Evolutionary conservation across 2,113 vertebrate species (phyloP), one percentile per base, ranked within the genome.

Genomic region (Macroglossus sobrinus): DNA sequence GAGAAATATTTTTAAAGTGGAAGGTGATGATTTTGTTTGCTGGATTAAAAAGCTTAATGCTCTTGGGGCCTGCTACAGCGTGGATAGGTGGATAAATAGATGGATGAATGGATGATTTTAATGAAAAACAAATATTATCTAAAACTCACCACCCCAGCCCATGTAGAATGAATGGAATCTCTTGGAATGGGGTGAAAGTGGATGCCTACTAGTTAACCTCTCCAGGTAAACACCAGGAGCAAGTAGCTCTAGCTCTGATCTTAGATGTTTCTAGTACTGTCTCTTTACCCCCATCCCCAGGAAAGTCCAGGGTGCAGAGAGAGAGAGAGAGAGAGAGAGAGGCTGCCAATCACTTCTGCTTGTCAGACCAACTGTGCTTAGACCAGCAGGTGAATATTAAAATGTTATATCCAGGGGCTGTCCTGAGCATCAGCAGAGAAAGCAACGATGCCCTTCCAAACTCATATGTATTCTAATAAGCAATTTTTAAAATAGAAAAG

Each of bases 401-500:
- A 79, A 81, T 76, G 19, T 53, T 84, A 94, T 45, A 79, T 87
- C 69, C 13, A 30, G 76, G 82, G n/a, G 63, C 85, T 80, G 68
- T 55, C 61, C 43, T 21, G 63, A 84, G 35, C 24, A 57, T 69
- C 26, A 33, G 53, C 47, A 79, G 84, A 74, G 79, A 74, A 75
- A 35, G 55, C 16, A 80, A 53, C 50, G 30, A 53, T 71, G 80
- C 19, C 35, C 26, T 91, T 12, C 40, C 57, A 59, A 90, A 64
- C 28, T 93, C 75, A 10, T 50, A 47, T 35, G 55, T 92, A 84
- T 95, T 92, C 84, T 80, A 81, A 87, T 71, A 75, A 95, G 81
- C 50, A 66, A 84, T 64, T 94, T 94, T 96, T 68, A 74, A 30
- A 63, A 55, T 15, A 90, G 84, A 87, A 92, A 95, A 76, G 69